These are phyloP conservation scores for Onychomys torridus DNA, from an alignment of 2,797 vertebrate species.

Conservation along the genomic window DNA sequence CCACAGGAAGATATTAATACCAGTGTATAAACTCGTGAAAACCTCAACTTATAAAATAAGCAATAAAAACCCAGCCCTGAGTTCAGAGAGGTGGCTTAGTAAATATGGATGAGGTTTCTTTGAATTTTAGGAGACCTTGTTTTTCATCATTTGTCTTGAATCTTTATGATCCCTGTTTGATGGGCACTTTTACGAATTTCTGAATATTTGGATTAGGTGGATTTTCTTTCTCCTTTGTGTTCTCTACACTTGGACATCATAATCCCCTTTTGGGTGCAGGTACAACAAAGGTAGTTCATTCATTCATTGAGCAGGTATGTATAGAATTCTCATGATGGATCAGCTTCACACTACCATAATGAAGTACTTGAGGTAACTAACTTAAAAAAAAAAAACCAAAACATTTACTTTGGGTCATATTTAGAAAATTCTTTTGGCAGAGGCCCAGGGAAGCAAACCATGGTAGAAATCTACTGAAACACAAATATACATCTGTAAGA, in stretches of 20 bases:
- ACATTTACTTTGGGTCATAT: background rate
- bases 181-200: background rate
- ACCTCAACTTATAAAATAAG: conserved; percentile 64
- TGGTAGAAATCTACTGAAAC: no score
- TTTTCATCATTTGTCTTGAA: background rate
- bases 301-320: background rate
- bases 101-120: conserved; percentile 31
- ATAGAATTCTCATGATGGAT: background rate
- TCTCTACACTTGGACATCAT: background rate
- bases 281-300: background rate
- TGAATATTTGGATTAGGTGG: background rate
- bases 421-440: background rate
- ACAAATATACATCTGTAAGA: background rate
- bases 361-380: background rate
- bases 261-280: background rate
- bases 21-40: background rate
- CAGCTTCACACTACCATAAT: background rate
- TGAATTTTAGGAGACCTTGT: background rate
- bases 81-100: conserved; percentile 15
- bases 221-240: background rate
- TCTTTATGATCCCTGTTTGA: background rate
- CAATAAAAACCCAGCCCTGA: background rate
- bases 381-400: background rate
- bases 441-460: background rate
- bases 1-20: conserved; percentile 58